phyloP scores from a whole-genome alignment of 1,140 invertebrate species.

The Piezodorus guildinii region DNA sequence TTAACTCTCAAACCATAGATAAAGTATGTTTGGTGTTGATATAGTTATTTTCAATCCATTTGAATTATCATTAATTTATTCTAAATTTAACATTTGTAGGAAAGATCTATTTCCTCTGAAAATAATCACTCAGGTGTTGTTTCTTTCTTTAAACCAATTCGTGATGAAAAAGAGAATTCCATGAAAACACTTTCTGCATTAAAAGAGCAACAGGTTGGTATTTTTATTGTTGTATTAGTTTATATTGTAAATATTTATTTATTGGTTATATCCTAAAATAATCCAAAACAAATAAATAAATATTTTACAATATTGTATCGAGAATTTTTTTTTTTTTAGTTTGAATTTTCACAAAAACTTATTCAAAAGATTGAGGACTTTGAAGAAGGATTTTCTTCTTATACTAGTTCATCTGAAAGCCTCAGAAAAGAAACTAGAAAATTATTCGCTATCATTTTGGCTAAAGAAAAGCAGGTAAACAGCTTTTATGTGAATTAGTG shows the following conservation, averaged over 20 bases:
- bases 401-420: not conserved
- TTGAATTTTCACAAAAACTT: not conserved
- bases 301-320: not conserved
- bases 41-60: not conserved
- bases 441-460: not conserved
- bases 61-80: not conserved
- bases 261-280: not conserved
- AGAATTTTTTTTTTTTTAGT: not conserved
- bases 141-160: not conserved
- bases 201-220: not conserved
- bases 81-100: not conserved
- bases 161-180: not conserved
- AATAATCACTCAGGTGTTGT: not conserved
- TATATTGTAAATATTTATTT: not conserved
- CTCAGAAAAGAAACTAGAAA: not conserved
- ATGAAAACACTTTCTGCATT: not conserved
- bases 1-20: not conserved
- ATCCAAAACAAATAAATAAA: not conserved
- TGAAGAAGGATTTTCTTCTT: not conserved
- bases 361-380: not conserved
- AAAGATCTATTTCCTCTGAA: not conserved
- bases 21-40: not conserved
- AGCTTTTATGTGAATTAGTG: not conserved
- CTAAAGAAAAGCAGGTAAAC: constrained; percentile 7
- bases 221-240: not conserved